Evolutionary conservation across 2,113 vertebrate genomes (phyloP), one percentile per base, ranked within the genome.

Genomic region (Cyprinus carpio): DNA sequence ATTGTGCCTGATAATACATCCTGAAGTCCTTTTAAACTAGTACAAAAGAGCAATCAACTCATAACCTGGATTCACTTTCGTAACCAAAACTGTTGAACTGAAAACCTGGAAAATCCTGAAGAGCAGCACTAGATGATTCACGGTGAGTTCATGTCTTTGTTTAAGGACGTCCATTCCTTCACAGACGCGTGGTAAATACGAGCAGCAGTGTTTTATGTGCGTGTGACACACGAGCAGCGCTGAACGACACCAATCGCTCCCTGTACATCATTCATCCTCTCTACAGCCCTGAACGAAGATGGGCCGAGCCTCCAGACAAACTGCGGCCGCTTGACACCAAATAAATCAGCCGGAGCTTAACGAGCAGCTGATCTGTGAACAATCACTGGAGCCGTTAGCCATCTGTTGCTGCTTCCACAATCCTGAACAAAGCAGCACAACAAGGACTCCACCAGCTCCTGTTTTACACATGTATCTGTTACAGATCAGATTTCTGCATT

Each of bases 341-440:
- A 83, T 88, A 87, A 87, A 87, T 81, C 84, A 84, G 37, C 18
- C 13, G 40, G 31, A 20, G 34, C 78, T 89, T 91, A 64, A 92
- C 2, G 82, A 74, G 87, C 85, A 90, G 60, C 82, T 64, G 88
- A 91, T 88, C 86, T 90, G 87, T 86, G 83, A 90, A 87, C 67
- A 80, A 77, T 87, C 77, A 84, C 9, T 18, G 60, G 51, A 29
- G 8, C 84, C 49, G 86, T 16, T 25, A 75, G 76, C 88, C 90
- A 90, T 91, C 90, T 84, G 91, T 81, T 71, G 51, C 72, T 27
- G 72, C n/a, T 15, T 27, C 13, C 72, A 75, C 40, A 75, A 75
- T 49, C 72, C n/a, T n/a, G n/a, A n/a, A n/a, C n/a, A n/a, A n/a
- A n/a, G n/a, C 72, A 69, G 29, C 29, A 4, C 29, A 69, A 34